phyloP scores from a whole-genome alignment of 1,140 invertebrate species.

The Aphaenogaster ashmeadi region DNA sequence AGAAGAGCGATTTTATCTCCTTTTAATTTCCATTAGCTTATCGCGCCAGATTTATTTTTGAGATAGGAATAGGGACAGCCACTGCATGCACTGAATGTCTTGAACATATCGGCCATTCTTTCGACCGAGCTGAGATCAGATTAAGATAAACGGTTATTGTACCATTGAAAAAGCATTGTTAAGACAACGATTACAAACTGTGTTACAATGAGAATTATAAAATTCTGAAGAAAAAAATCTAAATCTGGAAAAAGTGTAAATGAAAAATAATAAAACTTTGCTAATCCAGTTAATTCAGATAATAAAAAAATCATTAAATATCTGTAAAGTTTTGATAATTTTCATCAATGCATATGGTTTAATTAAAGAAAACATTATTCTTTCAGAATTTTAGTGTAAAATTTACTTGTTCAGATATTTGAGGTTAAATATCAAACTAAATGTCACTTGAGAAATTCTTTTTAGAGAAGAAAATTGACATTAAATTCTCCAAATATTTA shows the following conservation, averaged over 20 bases:
- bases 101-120: neutral
- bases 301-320: neutral
- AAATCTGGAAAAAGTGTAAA: neutral
- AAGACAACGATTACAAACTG: neutral
- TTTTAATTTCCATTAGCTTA: constrained; percentile 51
- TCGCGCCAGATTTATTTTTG: constrained; percentile 32
- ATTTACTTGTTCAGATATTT: neutral
- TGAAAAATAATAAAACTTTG: neutral
- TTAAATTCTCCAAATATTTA: neutral
- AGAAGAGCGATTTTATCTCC: constrained; percentile 16
- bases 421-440: neutral
- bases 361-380: neutral
- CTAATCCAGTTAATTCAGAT: neutral
- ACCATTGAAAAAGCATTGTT: neutral
- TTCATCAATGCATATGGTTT: neutral
- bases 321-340: neutral
- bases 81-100: neutral
- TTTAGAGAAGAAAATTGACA: neutral
- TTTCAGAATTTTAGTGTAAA: neutral
- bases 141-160: neutral
- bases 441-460: neutral
- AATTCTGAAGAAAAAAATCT: neutral
- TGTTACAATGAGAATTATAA: neutral
- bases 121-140: neutral
- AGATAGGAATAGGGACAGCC: constrained; percentile 7